phyloP scores from a whole-genome alignment of 2,888 invertebrate species.

The Tuta absoluta region DNA sequence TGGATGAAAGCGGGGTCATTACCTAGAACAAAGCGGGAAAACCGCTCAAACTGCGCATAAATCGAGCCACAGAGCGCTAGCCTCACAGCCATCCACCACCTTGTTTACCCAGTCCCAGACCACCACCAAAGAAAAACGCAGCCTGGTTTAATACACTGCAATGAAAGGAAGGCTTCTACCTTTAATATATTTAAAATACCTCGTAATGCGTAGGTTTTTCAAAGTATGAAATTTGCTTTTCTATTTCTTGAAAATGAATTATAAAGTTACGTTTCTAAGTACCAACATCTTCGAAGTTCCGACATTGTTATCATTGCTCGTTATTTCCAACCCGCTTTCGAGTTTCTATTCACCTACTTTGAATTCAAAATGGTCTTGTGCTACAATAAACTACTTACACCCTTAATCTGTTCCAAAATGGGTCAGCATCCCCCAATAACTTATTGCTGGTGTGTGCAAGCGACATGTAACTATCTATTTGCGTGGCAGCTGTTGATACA shows the following conservation, averaged over 20 bases:
- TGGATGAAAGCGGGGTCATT: conserved; percentile 79
- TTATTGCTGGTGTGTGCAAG: conserved; percentile 29
- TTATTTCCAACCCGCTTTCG: conserved; percentile 2
- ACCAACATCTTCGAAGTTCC: background rate
- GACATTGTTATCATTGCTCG: conserved; percentile 6
- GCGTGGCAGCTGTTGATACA: conserved; percentile 74
- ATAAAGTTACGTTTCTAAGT: background rate
- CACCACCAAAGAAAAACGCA: conserved; percentile 73
- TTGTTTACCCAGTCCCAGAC: conserved; percentile 73
- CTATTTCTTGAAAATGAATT: background rate
- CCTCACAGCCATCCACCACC: conserved; percentile 34
- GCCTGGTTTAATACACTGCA: conserved; percentile 61
- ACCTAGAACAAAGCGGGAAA: conserved; percentile 78
- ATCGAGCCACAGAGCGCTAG: conserved; percentile 54
- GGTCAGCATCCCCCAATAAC: conserved; percentile 20
- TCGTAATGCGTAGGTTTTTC: background rate
- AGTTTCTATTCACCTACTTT: conserved; percentile 8
- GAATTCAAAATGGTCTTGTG: conserved; percentile 1
- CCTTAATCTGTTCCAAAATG: conserved; percentile 13
- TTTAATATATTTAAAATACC: conserved; percentile 48
- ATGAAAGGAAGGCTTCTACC: conserved; percentile 62
- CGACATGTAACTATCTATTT: conserved; percentile 60
- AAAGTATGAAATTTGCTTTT: background rate
- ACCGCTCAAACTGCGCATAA: conserved; percentile 77
- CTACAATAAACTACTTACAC: background rate